phyloP scores from a whole-genome alignment of 1,140 invertebrate genomes.

The Drosophila ambigua region DNA sequence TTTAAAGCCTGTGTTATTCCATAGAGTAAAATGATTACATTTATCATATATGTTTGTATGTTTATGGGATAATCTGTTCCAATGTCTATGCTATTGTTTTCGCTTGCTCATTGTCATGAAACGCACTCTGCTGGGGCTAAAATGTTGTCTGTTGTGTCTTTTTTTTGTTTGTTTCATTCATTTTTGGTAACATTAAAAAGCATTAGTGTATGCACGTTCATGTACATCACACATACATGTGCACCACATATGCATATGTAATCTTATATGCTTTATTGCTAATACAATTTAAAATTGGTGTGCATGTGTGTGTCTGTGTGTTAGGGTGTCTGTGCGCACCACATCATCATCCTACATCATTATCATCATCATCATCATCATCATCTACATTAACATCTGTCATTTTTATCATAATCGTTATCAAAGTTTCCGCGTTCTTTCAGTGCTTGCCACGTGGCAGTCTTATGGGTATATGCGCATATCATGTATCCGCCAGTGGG shows the following conservation, averaged over 20 bases:
- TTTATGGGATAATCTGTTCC: no score
- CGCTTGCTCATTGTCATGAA: conserved; percentile 20
- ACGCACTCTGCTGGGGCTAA: conserved; percentile 7
- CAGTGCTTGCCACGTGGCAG: conserved; percentile 72
- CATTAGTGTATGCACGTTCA: conserved; percentile 6
- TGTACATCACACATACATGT: conserved; percentile 3
- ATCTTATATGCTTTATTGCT: conserved; percentile 19
- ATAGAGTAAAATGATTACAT: not conserved
- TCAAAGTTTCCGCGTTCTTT: conserved; percentile 18
- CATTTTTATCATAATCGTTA: conserved; percentile 1
- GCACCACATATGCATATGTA: not conserved
- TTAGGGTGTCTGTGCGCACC: not conserved
- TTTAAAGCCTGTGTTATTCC: no score
- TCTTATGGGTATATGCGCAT: conserved; percentile 76
- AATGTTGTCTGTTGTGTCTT: not conserved
- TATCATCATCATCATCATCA: conserved; percentile 26
- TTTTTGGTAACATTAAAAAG: conserved; percentile 36
- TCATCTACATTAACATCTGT: no score
- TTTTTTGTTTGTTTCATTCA: not conserved
- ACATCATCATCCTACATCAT: conserved; percentile 4
- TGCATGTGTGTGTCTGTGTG: conserved; percentile 27
- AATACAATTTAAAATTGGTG: conserved; percentile 59
- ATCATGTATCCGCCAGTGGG: conserved; percentile 73
- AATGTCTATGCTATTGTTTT: conserved; percentile 5
- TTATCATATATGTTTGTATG: not conserved